Percentiles rank a stretch among this genome's conserved stretches.
Evolutionary conservation across 1,140 invertebrate genomes (phyloP).

Genomic region (Trissolcus basalis): DNA sequence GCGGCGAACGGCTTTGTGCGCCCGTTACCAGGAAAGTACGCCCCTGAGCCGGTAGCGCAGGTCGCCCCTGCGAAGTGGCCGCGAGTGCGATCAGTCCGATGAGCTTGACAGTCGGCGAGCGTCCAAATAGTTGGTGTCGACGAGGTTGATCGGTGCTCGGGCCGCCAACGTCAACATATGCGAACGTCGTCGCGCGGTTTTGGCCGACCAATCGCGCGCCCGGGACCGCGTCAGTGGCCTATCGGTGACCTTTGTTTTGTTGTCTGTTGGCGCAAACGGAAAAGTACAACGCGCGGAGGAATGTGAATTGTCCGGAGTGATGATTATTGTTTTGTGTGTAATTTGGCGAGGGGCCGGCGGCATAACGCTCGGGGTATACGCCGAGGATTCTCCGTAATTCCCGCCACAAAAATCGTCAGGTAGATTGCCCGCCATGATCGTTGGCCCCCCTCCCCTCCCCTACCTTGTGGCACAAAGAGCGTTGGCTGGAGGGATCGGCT

Average conservation of each 20-base stretch:
- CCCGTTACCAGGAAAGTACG: constrained; percentile 38
- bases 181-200: too few species aligned
- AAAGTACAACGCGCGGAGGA: too few species aligned
- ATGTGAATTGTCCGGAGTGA: constrained; percentile 16
- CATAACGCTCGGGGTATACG: neutral
- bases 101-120: constrained; percentile 35
- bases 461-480: constrained; percentile 52
- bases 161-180: too few species aligned
- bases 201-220: too few species aligned
- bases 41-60: constrained; percentile 55
- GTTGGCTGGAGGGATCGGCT: constrained; percentile 18
- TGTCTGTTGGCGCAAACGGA: too few species aligned
- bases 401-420: constrained; percentile 73
- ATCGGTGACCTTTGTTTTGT: too few species aligned
- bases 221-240: too few species aligned
- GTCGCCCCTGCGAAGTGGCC: constrained; percentile 25
- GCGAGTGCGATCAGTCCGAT: neutral
- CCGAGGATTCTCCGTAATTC: constrained; percentile 64
- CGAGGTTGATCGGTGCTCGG: too few species aligned
- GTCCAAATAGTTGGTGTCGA: neutral
- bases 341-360: neutral
- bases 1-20: constrained; percentile 12
- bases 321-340: constrained; percentile 23
- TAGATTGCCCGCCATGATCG: constrained; percentile 74
- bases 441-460: constrained; percentile 53